Conservation (phyloP, 2,888 invertebrate genomes). For the Orthosia incerta region DNA sequence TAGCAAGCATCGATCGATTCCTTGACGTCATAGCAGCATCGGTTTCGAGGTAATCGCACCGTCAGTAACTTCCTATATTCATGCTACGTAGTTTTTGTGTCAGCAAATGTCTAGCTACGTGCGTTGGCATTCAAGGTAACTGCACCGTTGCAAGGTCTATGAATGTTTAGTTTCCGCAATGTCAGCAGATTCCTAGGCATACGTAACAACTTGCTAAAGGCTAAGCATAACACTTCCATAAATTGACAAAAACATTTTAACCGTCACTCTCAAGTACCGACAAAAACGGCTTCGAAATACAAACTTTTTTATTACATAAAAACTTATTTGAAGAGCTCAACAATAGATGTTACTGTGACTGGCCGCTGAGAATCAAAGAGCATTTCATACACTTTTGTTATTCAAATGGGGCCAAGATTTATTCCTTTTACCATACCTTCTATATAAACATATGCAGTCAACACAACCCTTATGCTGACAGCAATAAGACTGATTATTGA, state of each 20-base stretch:
- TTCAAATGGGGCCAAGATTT: slow-evolving; percentile 66
- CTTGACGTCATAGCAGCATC: no score
- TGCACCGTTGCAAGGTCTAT: no score
- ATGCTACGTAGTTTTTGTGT: no score
- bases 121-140: no score
- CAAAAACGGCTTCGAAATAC: slow-evolving; percentile 47
- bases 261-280: slow-evolving; percentile 14
- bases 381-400: slow-evolving; percentile 66
- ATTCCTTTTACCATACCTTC: slow-evolving; percentile 56
- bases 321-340: slow-evolving; percentile 52
- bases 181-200: no score
- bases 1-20: no score
- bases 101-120: no score
- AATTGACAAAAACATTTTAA: slow-evolving; percentile 32
- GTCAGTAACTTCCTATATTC: no score
- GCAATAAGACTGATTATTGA: slow-evolving; percentile 19
- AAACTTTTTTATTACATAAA: slow-evolving; percentile 63
- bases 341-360: slow-evolving; percentile 60
- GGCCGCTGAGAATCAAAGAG: slow-evolving; percentile 63
- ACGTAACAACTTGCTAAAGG: no score
- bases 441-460: slow-evolving; percentile 21
- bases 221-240: slow-evolving; percentile 14
- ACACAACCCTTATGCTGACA: accelerated
- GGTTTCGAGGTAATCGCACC: no score
- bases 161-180: no score